phyloP scores from a whole-genome alignment of 2,113 vertebrate genomes.

The Cygnus atratus region DNA sequence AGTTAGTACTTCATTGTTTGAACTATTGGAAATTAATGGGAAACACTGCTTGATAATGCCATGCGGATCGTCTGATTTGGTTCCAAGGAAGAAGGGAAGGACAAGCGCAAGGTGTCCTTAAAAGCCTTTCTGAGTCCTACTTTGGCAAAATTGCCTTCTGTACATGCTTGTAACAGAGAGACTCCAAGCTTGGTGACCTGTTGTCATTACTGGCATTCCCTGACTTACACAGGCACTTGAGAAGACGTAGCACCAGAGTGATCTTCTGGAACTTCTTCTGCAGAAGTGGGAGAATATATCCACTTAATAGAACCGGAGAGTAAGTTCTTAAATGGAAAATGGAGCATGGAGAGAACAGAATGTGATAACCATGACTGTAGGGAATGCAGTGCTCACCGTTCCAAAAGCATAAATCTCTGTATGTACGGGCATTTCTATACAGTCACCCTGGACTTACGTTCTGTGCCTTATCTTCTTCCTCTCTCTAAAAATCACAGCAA shows the following conservation, averaged over 20 bases:
- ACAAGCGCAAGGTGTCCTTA: not conserved
- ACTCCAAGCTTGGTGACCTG: not conserved
- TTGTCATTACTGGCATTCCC: not conserved
- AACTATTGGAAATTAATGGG: slow-evolving; percentile 17
- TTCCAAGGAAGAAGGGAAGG: not conserved
- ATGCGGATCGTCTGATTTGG: not conserved
- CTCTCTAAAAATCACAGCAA: not conserved
- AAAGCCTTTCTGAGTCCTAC: not conserved
- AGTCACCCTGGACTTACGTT: not conserved
- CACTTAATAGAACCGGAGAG: not conserved
- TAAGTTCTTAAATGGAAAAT: slow-evolving; percentile 24
- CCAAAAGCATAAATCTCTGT: not conserved
- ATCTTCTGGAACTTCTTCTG: not conserved
- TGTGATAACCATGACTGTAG: not conserved
- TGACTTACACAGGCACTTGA: not conserved
- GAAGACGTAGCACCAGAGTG: not conserved
- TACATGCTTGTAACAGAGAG: not conserved
- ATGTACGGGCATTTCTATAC: not conserved
- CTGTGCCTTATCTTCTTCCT: not conserved
- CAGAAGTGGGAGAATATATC: not conserved
- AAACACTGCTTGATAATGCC: not conserved
- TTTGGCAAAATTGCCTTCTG: not conserved
- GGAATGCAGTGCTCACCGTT: not conserved
- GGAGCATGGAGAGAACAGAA: not conserved
- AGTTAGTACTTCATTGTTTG: not conserved